phyloP scores from a whole-genome alignment of 64 coral and sea anemone species.

The Trachythela sp. region DNA sequence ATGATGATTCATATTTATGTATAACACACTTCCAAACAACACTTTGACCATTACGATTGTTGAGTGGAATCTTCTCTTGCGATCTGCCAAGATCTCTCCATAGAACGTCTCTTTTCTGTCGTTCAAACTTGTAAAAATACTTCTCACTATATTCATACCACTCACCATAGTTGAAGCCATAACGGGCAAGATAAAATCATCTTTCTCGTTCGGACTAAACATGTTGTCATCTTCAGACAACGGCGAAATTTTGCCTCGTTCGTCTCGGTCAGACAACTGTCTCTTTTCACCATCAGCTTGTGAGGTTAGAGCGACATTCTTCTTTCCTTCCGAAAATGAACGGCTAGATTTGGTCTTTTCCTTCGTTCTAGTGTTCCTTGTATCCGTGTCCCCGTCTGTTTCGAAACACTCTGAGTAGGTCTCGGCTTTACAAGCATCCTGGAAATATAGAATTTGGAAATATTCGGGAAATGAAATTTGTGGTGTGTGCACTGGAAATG shows the following conservation, averaged over 20 bases:
- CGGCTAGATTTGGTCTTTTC: not conserved
- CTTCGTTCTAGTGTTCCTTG: not conserved
- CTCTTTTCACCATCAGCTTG: not conserved
- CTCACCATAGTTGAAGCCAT: constrained; percentile 53
- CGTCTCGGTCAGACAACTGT: not conserved
- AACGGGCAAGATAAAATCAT: not conserved
- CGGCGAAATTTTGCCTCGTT: not conserved
- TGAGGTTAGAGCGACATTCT: not conserved
- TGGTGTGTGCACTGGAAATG: too few relatives aligned
- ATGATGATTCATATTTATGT: too few relatives aligned
- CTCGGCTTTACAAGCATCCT: not conserved
- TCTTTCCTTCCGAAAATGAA: not conserved
- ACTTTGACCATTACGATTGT: too few relatives aligned
- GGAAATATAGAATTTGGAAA: not conserved
- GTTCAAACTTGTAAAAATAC: too few relatives aligned
- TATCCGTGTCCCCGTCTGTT: not conserved
- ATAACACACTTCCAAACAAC: too few relatives aligned
- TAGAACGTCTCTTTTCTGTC: too few relatives aligned
- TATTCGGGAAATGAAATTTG: not conserved
- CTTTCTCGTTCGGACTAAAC: not conserved
- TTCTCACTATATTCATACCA: not conserved
- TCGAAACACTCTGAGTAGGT: constrained; percentile 7
- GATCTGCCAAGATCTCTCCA: too few relatives aligned
- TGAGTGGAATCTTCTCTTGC: too few relatives aligned
- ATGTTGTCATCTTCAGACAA: not conserved